Percentiles rank a stretch among this genome's conserved stretches.
phyloP scores from a whole-genome alignment of 2,113 vertebrate genomes.

The Actinemys pallida region DNA sequence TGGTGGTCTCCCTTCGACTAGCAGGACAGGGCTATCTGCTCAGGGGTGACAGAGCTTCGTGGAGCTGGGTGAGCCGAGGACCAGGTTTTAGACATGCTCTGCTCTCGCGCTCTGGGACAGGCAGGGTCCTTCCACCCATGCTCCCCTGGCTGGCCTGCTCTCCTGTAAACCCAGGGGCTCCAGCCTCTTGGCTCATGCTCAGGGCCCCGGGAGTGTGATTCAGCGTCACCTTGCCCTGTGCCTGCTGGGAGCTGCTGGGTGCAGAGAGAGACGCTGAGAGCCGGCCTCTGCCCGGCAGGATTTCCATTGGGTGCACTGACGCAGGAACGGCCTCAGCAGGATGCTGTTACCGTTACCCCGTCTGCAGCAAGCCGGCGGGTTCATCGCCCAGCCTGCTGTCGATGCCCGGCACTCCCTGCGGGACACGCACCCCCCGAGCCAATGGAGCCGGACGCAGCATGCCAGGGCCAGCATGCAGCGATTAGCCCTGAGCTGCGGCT shows the following conservation, averaged over 20 bases:
- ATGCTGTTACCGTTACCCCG: background rate
- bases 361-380: background rate
- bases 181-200: no score
- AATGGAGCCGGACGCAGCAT: background rate
- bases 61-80: no score
- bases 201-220: background rate
- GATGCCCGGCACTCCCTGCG: background rate
- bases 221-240: background rate
- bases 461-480: background rate
- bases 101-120: background rate
- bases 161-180: background rate
- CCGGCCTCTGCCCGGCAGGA: background rate
- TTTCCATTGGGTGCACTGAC: background rate
- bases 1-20: background rate
- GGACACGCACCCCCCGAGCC: background rate
- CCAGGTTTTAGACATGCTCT: background rate
- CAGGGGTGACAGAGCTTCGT: background rate
- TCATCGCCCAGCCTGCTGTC: background rate
- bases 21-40: background rate
- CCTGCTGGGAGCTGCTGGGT: background rate
- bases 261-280: background rate
- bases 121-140: background rate
- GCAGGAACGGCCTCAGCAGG: background rate
- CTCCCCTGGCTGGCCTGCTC: background rate
- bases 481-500: background rate